Conservation (phyloP, 2,888 invertebrate genomes). For the Chloromyia formosa region DNA sequence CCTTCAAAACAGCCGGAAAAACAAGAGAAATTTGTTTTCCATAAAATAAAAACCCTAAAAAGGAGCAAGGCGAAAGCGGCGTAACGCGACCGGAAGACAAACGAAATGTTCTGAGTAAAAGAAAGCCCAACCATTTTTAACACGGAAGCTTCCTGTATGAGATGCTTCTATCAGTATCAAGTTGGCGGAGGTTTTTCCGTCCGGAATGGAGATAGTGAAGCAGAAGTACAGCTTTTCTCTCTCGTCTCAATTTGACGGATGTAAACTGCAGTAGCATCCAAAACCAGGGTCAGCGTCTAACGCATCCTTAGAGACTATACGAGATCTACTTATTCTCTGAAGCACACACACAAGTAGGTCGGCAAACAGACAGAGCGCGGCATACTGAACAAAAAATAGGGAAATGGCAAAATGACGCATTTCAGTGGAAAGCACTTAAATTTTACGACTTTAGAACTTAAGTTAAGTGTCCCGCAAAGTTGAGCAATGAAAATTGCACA, state of each 20-base stretch:
- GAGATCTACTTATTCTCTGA: background rate
- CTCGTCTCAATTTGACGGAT: slow-evolving; percentile 6
- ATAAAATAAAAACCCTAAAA: too few species aligned
- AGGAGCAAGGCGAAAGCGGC: background rate
- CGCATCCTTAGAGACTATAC: background rate
- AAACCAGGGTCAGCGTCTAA: background rate
- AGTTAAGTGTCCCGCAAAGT: slow-evolving; percentile 50
- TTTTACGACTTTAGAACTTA: slow-evolving; percentile 50
- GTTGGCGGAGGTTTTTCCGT: slow-evolving; percentile 9
- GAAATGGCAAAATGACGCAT: slow-evolving; percentile 41
- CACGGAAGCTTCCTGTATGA: too few species aligned
- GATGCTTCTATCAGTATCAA: slow-evolving; percentile 19
- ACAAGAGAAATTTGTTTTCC: slow-evolving; percentile 41
- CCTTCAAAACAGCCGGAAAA: slow-evolving; percentile 13
- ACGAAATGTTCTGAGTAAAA: background rate
- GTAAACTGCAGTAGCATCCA: background rate
- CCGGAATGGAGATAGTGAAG: too few species aligned
- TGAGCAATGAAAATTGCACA: slow-evolving; percentile 48
- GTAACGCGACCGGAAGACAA: background rate
- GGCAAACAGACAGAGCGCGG: too few species aligned
- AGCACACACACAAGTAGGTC: slow-evolving; percentile 35
- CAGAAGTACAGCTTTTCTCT: too few species aligned
- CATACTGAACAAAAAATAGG: background rate
- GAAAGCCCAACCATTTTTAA: background rate
- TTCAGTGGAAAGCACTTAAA: slow-evolving; percentile 48